Evolutionary conservation across 30 jellyfish, hydroid and myxozoan species (phyloP).

Genomic region (Hydra vulgaris): DNA sequence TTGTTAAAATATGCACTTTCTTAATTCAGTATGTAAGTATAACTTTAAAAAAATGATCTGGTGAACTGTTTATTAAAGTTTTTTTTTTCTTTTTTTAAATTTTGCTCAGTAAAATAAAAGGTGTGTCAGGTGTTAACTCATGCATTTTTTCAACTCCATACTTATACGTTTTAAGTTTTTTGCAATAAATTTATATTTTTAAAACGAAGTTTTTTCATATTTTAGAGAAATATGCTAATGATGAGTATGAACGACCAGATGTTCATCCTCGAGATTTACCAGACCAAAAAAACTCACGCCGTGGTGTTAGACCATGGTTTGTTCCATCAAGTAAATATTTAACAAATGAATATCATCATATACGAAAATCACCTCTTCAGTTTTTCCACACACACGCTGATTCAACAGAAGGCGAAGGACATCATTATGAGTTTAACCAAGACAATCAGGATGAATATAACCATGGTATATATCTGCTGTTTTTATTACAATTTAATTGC

Average conservation of each 20-base stretch:
- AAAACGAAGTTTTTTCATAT: background rate
- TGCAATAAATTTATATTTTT: too few species aligned
- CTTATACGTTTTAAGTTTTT: too few species aligned
- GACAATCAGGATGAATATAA: conserved; percentile 21
- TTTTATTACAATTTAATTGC: too few species aligned
- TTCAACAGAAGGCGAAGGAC: conserved; percentile 26
- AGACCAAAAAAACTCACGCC: background rate
- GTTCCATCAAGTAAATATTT: background rate
- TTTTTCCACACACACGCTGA: conserved; percentile 8
- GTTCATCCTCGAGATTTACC: too few species aligned
- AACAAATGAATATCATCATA: background rate
- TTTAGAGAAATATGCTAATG: background rate
- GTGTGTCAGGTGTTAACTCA: too few species aligned
- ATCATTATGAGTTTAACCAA: conserved; percentile 32
- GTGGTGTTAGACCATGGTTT: background rate
- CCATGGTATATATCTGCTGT: conserved; percentile 4
- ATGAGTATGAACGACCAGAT: background rate
- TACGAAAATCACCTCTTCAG: background rate
- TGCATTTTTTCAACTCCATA: too few species aligned
- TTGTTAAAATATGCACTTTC: too few species aligned
- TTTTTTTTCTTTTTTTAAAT: too few species aligned
- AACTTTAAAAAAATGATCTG: too few species aligned
- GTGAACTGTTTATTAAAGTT: too few species aligned
- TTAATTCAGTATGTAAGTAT: too few species aligned
- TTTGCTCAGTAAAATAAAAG: too few species aligned